phyloP scores from a whole-genome alignment of 2,888 invertebrate genomes.

The Drosophila rellima region DNA sequence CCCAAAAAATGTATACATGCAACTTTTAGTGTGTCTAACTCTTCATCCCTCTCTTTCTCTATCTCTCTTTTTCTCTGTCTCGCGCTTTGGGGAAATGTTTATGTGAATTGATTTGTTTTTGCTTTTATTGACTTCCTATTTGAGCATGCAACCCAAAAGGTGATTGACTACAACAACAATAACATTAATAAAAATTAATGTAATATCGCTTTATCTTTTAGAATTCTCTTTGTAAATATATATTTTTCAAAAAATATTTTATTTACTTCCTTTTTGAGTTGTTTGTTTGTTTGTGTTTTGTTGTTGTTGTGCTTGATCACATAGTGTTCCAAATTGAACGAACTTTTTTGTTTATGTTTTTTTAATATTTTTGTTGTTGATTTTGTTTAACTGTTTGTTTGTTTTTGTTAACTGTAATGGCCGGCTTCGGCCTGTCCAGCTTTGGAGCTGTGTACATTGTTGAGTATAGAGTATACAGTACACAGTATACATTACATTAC shows the following conservation, averaged over 20 bases:
- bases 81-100: conserved; percentile 45
- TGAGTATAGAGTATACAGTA: conserved; percentile 22
- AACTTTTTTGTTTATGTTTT: conserved; percentile 31
- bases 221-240: conserved; percentile 47
- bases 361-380: conserved; percentile 32
- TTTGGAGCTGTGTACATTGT: conserved; percentile 17
- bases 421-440: conserved; percentile 29
- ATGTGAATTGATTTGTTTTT: conserved; percentile 59
- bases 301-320: conserved; percentile 30
- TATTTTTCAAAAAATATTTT: conserved; percentile 34
- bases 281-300: conserved; percentile 24
- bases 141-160: conserved; percentile 62
- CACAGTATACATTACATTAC: conserved; percentile 66
- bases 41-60: neutral
- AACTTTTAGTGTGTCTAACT: conserved; percentile 30
- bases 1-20: conserved; percentile 62
- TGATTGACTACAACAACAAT: conserved; percentile 70
- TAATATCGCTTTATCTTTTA: conserved; percentile 55
- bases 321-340: conserved; percentile 22
- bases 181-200: conserved; percentile 40
- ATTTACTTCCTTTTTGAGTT: conserved; percentile 66
- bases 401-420: conserved; percentile 78
- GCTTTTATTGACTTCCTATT: conserved; percentile 76
- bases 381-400: conserved; percentile 69
- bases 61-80: conserved; percentile 2